Base-by-base conservation (phyloP, 2,113 vertebrate species). In the Mirza zaza region DNA sequence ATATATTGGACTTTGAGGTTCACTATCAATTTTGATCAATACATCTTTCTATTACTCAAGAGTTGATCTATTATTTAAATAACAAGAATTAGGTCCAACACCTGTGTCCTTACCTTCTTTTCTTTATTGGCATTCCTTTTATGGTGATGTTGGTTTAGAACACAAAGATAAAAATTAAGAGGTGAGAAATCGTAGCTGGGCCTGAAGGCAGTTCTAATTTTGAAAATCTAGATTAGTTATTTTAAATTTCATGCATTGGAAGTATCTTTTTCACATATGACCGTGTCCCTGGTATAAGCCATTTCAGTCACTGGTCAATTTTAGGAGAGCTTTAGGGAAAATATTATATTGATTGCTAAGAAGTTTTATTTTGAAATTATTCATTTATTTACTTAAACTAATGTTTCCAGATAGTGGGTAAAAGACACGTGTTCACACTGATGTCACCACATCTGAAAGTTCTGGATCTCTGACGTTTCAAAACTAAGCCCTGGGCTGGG, bases 341-440 rank as follows among this genome's bases (percentile, higher is more conserved):
- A 42, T 76, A 71, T 57, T 71, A 17, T 8, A 87, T 42, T 23
- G 0, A 50, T 77, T 71, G 13, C 3, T 57, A 73, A 71, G 36
- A 77, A 70, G 65, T 52, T 93, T 91, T 84, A 36, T 61, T 63
- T 87, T 79, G 20, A 90, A 95, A 87, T 81, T 34, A 86, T 81
- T 84, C 7, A 39, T 67, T 67, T 70, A 75, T 17, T 61, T 76
- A 61, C 32, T 76, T 48, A 71, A 75, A 92, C 32, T 23, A 71
- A 14, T 63, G 12, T 68, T 0, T 75, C n/a, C 29, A 57, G 10
- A 29, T 13, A 57, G 32, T 67, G 13, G 14, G 2, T n/a, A 75
- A 87, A 90, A 90, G 32, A 20, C 27, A 17, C n/a, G 23, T 15
- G 25, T 87, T 55, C 23, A 45, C 67, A 79, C 6, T 52, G 45